Evolutionary conservation across 2,888 invertebrate genomes (phyloP).

Genomic region (Phragmatobia fuliginosa): DNA sequence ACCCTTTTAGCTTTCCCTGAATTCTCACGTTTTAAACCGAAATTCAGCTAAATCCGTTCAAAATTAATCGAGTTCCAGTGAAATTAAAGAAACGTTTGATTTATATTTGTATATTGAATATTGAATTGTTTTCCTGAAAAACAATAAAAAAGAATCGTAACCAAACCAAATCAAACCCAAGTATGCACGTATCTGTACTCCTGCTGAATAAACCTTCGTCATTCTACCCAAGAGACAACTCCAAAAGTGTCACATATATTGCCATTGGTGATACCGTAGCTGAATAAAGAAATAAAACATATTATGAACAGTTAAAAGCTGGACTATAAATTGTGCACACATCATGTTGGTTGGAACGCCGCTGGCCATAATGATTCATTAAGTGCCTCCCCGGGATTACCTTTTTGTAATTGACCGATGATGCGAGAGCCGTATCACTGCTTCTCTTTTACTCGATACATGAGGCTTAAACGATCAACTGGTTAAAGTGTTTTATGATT

Average conservation of each 20-base stretch:
- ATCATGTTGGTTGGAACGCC: conserved; percentile 72
- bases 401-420: conserved; percentile 86
- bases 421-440: conserved; percentile 82
- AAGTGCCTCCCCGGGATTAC: conserved; percentile 85
- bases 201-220: conserved; percentile 38
- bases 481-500: conserved; percentile 34
- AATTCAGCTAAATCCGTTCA: too few relatives aligned
- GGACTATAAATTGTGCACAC: conserved; percentile 74
- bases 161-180: conserved; percentile 14
- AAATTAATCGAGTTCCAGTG: too few relatives aligned
- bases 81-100: too few relatives aligned
- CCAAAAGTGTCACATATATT: conserved; percentile 43
- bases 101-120: too few relatives aligned
- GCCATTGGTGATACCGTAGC: conserved; percentile 19
- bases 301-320: conserved; percentile 54
- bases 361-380: conserved; percentile 84
- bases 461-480: conserved; percentile 49
- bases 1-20: too few relatives aligned
- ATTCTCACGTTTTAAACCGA: too few relatives aligned
- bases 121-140: not conserved
- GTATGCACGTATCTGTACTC: conserved; percentile 6
- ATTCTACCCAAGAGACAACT: conserved; percentile 40
- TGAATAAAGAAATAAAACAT: conserved; percentile 46
- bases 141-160: not conserved
- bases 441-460: conserved; percentile 71